Percentiles rank a stretch among this genome's conserved stretches.
Conservation (phyloP, 2,797 vertebrate species). For the Pelodytes ibericus region DNA sequence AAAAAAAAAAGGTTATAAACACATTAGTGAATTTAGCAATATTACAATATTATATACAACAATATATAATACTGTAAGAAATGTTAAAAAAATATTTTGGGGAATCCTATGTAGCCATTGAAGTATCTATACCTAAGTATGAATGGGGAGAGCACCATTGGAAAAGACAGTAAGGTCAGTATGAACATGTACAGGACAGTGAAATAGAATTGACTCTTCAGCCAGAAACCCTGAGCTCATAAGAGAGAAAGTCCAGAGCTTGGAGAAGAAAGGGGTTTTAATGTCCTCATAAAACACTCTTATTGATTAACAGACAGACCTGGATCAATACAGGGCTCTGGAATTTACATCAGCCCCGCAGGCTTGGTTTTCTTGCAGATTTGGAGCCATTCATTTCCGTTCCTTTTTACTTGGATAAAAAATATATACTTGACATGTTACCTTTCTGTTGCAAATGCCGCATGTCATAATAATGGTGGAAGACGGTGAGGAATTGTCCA, state of each 20-base stretch:
- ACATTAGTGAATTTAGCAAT: no score
- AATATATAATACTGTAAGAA: no score
- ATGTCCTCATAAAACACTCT: constrained; percentile 53
- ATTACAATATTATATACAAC: no score
- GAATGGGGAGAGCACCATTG: background rate
- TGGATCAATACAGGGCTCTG: constrained; percentile 49
- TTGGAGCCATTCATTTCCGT: constrained; percentile 27
- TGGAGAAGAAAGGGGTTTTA: constrained; percentile 41
- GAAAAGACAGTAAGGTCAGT: background rate
- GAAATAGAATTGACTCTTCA: constrained; percentile 34
- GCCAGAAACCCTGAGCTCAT: background rate
- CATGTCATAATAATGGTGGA: background rate
- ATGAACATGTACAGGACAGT: constrained; percentile 2
- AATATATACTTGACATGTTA: background rate
- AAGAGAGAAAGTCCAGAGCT: constrained; percentile 6
- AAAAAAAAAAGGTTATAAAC: no score
- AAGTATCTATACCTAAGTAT: background rate
- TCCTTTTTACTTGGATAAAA: background rate
- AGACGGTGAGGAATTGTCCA: background rate
- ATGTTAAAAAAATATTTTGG: no score
- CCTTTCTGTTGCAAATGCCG: background rate
- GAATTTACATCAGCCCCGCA: constrained; percentile 43
- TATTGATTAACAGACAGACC: constrained; percentile 38
- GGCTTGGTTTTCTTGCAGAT: constrained; percentile 21
- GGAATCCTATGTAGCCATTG: no score